These are phyloP conservation scores for Lutjanus argentimaculatus DNA, from an alignment of 2,797 vertebrate genomes.

Conservation along the genomic window DNA sequence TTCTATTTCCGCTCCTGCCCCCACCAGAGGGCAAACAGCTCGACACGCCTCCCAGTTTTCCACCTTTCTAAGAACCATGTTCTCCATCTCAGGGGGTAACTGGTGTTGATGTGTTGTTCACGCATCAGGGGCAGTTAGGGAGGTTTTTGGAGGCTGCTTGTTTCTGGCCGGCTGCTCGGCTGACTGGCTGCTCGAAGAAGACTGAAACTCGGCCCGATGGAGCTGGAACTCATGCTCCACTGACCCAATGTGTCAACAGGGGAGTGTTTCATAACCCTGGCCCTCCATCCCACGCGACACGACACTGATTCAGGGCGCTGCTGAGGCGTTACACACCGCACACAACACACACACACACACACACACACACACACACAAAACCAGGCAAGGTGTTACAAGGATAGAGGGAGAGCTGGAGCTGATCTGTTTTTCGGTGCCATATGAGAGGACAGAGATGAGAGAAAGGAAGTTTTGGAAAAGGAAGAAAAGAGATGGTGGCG, in stretches of 20 bases:
- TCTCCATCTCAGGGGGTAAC: conserved; percentile 39
- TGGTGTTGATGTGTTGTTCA: conserved; percentile 59
- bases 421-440: conserved; percentile 30
- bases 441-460: conserved; percentile 25
- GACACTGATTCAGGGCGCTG: conserved; percentile 33
- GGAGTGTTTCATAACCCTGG: conserved; percentile 44
- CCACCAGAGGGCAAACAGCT: conserved; percentile 23
- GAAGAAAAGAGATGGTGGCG: conserved; percentile 5
- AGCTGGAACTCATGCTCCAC: conserved; percentile 51
- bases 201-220: conserved; percentile 38
- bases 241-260: conserved; percentile 57
- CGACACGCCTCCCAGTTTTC: conserved; percentile 31
- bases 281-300: conserved; percentile 29
- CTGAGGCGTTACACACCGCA: conserved; percentile 30
- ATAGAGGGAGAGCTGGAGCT: conserved; percentile 7
- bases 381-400: conserved; percentile 39
- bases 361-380: conserved; percentile 11
- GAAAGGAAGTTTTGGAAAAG: conserved; percentile 11
- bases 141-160: conserved; percentile 37
- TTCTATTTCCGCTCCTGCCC: conserved; percentile 9
- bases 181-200: conserved; percentile 34
- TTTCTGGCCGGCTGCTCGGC: conserved; percentile 49
- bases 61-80: conserved; percentile 35
- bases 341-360: conserved; percentile 8
- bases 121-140: conserved; percentile 36